Base-by-base conservation (phyloP, 2,113 vertebrate genomes). In the Rynchops niger region DNA sequence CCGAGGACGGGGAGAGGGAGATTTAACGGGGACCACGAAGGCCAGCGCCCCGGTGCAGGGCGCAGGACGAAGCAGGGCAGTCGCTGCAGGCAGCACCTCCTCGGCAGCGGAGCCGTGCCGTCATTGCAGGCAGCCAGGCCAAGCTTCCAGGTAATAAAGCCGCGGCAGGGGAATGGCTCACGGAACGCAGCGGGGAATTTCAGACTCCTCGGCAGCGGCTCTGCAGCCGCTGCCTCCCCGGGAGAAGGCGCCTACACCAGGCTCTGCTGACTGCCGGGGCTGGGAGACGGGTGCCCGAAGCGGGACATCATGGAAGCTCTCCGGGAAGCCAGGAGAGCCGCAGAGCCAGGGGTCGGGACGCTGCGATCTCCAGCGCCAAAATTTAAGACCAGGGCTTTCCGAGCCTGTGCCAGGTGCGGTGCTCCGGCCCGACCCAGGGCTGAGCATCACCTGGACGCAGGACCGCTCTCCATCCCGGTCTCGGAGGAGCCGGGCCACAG, bases 1-100 rank as follows among this genome's bases (percentile, higher is more conserved):
- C 63, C 2, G 1, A 21, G 15, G n/a, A 12, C 0, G 12, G n/a
- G 30, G 32, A 36, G 16, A 36, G 38, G 55, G 22, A 18, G 22
- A 9, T 32, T 9, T 16, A 20, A 43, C 14, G 25, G 69, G 38
- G 20, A 4, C 12, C 26, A 15, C 1, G 3, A 5, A 36, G 40
- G 21, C 15, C 52, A 2, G 42, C 16, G 4, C 42, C 65, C 4
- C 15, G 17, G 27, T 2, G 3, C 8, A 4, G 59, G 59, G 6
- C 36, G n/a, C 25, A 3, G n/a, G 62, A 36, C 0, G 9, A 27
- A 12, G n/a, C 45, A 4, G 81, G 25, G 45, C 45, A 17, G 77
- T 25, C 9, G 2, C n/a, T 5, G 52, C 30, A 6, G 56, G 76
- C 73, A n/a, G 81, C 40, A 62, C 11, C 67, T 11, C 76, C 38